Base-by-base conservation (phyloP, 2,797 vertebrate species). In the Cirrhinus molitorella region DNA sequence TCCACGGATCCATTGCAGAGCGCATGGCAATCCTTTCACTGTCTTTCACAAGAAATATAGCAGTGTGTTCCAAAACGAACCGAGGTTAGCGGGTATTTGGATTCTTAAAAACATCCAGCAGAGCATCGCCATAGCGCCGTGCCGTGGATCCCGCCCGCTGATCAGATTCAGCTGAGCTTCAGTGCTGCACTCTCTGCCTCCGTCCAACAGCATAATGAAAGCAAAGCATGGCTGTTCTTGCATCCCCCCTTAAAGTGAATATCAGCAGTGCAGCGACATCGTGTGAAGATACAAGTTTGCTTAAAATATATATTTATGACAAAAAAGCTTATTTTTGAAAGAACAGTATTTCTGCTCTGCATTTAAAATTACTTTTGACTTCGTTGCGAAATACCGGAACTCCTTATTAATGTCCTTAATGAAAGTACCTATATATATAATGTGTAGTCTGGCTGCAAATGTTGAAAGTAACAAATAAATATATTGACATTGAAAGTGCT, bases 181-280 rank as follows among this genome's bases (percentile, higher is more conserved):
- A 43, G 23, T 21, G 51, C 47, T 55, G 9, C 65, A 43, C 51
- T 68, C 49, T 53, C 49, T 21, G 65, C 4, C 12, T 51, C 70
- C 34, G 53, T 47, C 28, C 40, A 81, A 63, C 68, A 81, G 79
- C 74, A 43, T n/a, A 5, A 25, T 45, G 14, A 68, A 37, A 55
- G n/a, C 51, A 21, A 17, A 19, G 16, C 57, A 28, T 43, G 59
- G 16, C 49, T 75, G 47, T 40, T 49, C 34, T 37, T 5, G 59
- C 45, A 53, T 23, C 2, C 67, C 65, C 11, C 31, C 17, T 65
- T 51, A 34, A 79, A 68, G 59, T 21, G 75, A 85, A 68, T 61
- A 80, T 49, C 34, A 47, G 61, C 23, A 43, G 79, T 79, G 80
- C 84, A 87, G 75, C 83, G 87, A 88, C 84, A 81, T 86, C 74